phyloP scores from a whole-genome alignment of 2,113 vertebrate species.

The Xiphophorus couchianus region DNA sequence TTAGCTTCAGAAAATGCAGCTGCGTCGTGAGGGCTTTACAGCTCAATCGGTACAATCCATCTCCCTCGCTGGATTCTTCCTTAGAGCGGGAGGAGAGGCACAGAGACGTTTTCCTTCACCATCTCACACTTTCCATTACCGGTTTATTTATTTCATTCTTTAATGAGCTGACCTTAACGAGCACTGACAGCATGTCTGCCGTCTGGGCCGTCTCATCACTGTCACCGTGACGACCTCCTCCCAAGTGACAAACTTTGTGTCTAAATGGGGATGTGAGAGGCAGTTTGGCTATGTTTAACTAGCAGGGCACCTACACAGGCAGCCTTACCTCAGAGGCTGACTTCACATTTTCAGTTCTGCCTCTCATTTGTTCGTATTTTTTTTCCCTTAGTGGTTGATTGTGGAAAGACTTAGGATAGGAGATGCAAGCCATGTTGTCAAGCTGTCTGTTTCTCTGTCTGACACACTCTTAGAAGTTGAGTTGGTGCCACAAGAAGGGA shows the following conservation, averaged over 20 bases:
- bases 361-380: constrained; percentile 49
- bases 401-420: constrained; percentile 52
- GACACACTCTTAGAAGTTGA: constrained; percentile 72
- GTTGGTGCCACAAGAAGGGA: constrained; percentile 46
- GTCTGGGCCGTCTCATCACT: constrained; percentile 70
- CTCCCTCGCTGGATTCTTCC: constrained; percentile 45
- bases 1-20: constrained; percentile 69
- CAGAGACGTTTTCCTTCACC: constrained; percentile 37
- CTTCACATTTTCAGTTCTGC: constrained; percentile 47
- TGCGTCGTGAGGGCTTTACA: constrained; percentile 65
- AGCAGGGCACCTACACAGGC: constrained; percentile 67
- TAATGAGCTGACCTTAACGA: constrained; percentile 78
- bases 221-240: constrained; percentile 72
- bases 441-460: constrained; percentile 62
- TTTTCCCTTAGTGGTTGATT: constrained; percentile 44
- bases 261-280: constrained; percentile 77
- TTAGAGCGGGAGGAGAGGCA: constrained; percentile 30
- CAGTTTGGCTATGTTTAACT: constrained; percentile 76
- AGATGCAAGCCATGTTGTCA: constrained; percentile 66
- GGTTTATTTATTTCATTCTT: constrained; percentile 70
- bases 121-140: constrained; percentile 52
- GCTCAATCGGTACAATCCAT: constrained; percentile 54
- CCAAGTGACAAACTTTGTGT: constrained; percentile 66
- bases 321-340: constrained; percentile 51
- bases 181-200: constrained; percentile 71